Evolutionary conservation across 2,888 invertebrate species (phyloP).

Genomic region (Smittia aterrima): DNA sequence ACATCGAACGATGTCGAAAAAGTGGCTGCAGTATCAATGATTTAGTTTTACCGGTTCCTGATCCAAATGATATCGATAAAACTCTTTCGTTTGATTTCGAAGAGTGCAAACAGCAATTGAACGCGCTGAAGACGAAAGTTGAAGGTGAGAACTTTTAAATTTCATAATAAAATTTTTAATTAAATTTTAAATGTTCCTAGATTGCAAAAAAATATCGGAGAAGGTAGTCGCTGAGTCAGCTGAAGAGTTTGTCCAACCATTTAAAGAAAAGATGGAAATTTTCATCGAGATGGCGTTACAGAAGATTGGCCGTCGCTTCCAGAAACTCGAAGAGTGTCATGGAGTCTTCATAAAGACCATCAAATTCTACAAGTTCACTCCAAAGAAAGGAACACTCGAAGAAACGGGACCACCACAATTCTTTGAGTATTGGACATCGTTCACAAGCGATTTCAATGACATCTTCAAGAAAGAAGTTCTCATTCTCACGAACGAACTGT

Average conservation of each 20-base stretch:
- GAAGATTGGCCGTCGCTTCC: constrained; percentile 72
- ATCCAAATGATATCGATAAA: constrained; percentile 84
- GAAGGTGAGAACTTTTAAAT: constrained; percentile 54
- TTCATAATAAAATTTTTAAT: too few species aligned
- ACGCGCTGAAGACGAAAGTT: constrained; percentile 62
- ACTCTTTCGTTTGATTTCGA: constrained; percentile 86
- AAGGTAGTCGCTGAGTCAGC: constrained; percentile 66
- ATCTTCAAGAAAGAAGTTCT: constrained; percentile 92
- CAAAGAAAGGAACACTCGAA: constrained; percentile 71
- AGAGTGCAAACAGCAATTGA: constrained; percentile 70
- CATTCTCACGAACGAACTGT: constrained; percentile 79
- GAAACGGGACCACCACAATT: constrained; percentile 83
- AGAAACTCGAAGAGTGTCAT: constrained; percentile 76
- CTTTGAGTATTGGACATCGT: constrained; percentile 83
- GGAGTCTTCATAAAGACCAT: constrained; percentile 74
- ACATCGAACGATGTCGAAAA: constrained; percentile 63
- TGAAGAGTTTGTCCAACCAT: constrained; percentile 69
- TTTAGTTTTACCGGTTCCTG: constrained; percentile 77
- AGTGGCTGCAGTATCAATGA: constrained; percentile 61
- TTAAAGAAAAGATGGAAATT: constrained; percentile 80
- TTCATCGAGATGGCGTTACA: constrained; percentile 75
- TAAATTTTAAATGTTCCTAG: too few species aligned
- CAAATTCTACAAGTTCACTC: constrained; percentile 82
- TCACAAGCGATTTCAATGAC: constrained; percentile 91
- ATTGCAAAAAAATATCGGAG: constrained; percentile 69